These are phyloP conservation scores for Rhagologus leucostigma DNA, from an alignment of 2,113 vertebrate genomes.

Conservation along the genomic window DNA sequence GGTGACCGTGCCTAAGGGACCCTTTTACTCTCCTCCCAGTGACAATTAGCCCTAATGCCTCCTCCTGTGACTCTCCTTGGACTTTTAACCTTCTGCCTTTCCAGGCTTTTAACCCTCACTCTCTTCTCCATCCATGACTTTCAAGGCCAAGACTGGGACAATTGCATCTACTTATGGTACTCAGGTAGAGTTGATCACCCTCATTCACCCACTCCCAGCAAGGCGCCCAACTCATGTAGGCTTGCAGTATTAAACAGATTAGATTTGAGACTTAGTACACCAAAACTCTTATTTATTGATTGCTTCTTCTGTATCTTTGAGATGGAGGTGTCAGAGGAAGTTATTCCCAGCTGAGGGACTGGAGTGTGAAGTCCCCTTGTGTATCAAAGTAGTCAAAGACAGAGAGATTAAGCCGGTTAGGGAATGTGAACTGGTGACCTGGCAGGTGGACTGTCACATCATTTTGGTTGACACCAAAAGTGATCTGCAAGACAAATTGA, in stretches of 20 bases:
- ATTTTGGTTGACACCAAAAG: constrained; percentile 37
- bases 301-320: not conserved
- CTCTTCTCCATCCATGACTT: not conserved
- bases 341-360: constrained; percentile 65
- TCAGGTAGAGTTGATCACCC: not conserved
- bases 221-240: not conserved
- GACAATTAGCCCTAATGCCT: not conserved
- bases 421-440: constrained; percentile 68
- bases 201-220: not conserved
- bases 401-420: constrained; percentile 65
- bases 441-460: constrained; percentile 67
- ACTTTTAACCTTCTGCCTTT: not conserved
- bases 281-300: constrained; percentile 55
- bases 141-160: not conserved
- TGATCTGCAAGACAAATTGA: constrained; percentile 52
- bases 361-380: constrained; percentile 66
- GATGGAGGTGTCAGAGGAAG: not conserved
- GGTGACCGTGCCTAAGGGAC: not conserved
- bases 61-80: not conserved
- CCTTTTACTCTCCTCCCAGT: not conserved
- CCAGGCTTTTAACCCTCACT: not conserved
- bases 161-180: no score
- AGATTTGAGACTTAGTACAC: not conserved
- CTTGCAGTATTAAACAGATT: not conserved
- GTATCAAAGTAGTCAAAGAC: constrained; percentile 61